Evolutionary conservation across 2,888 invertebrate species (phyloP), one percentile per base, ranked within the genome.

Genomic region (Spisula solida): DNA sequence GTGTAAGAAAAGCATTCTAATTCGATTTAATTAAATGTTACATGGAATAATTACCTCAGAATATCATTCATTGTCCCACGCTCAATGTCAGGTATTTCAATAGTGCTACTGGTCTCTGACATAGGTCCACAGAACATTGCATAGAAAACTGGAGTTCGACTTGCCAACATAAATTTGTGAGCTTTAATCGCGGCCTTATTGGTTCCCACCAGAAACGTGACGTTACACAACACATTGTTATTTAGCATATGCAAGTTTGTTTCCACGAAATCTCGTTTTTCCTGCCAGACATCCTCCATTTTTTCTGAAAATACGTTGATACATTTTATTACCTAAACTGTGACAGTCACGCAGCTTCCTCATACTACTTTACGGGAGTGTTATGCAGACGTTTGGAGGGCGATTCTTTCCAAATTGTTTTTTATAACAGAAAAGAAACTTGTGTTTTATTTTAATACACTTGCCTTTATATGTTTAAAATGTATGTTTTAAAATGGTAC

Each of bases 91-190:
- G 60, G 82, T 25, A 87, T 48, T 34, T 70, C 70, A 70, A 75
- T 51, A 31, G 78, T 47, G 18, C 51, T 34, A 31, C 56, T 48
- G 2, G 81, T 48, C 82, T 87, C 87, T 56, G 82, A 16, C 16
- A 87, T 20, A 10, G 87, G 41, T 2, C 82, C 87, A 78, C 87
- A 87, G 55, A 87, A 87, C 87, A 87, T 87, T 16, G 82, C 60
- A 70, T 34, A 83, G 25, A 83, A 83, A 4, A 83, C 83, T 18
- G 70, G 83, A 47, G 70, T 83, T 48, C 87, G 82, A 41, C 87
- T 82, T 55, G 82, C 56, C 16, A 87, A 29, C 16, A 87, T 78
- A 25, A 82, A 82, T 20, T 56, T 70, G n/a, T 87, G 87, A 0
- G 87, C 87, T 29, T 31, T 18, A 18, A 82, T 20, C 51, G 34